Evolutionary conservation across 2,888 invertebrate species (phyloP).

Genomic region (Hedya salicella): DNA sequence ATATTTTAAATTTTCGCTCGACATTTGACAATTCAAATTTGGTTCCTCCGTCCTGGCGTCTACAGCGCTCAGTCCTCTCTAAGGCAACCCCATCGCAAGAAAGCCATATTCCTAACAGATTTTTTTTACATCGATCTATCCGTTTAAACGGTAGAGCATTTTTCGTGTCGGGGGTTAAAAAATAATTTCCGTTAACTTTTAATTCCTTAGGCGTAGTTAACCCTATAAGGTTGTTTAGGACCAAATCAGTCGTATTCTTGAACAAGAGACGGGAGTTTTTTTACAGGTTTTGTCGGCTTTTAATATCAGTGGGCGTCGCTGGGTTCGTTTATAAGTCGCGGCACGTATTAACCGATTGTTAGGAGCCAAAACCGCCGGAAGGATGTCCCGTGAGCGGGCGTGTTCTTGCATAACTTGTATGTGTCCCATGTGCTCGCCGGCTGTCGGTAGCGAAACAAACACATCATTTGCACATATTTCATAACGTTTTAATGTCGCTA

Average conservation of each 20-base stretch:
- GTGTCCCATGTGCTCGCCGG: not conserved
- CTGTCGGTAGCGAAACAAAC: slow-evolving; percentile 2
- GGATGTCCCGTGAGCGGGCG: slow-evolving; percentile 63
- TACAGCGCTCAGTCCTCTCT: too few species aligned
- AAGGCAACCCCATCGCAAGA: too few species aligned
- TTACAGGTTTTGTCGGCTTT: slow-evolving; percentile 14
- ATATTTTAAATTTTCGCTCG: too few species aligned
- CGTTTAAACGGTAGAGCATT: too few species aligned
- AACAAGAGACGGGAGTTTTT: not conserved
- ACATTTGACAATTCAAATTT: too few species aligned
- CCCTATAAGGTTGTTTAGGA: not conserved
- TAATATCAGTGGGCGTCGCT: slow-evolving; percentile 23
- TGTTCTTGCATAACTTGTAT: slow-evolving; percentile 37
- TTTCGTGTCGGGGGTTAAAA: too few species aligned
- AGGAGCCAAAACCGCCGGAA: slow-evolving; percentile 68
- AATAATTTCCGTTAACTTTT: too few species aligned
- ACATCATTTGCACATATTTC: slow-evolving; percentile 10
- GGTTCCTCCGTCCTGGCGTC: too few species aligned
- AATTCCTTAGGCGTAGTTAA: not conserved
- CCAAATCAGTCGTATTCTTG: not conserved
- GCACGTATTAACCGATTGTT: slow-evolving; percentile 65
- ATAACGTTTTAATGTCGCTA: not conserved
- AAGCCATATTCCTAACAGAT: too few species aligned
- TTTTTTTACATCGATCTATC: too few species aligned
- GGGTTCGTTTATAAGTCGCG: slow-evolving; percentile 51